Percentiles rank a stretch among this genome's conserved stretches.
These are phyloP conservation scores for Nyleta sp. DNA, from an alignment of 2,888 invertebrate species.

Conservation along the genomic window DNA sequence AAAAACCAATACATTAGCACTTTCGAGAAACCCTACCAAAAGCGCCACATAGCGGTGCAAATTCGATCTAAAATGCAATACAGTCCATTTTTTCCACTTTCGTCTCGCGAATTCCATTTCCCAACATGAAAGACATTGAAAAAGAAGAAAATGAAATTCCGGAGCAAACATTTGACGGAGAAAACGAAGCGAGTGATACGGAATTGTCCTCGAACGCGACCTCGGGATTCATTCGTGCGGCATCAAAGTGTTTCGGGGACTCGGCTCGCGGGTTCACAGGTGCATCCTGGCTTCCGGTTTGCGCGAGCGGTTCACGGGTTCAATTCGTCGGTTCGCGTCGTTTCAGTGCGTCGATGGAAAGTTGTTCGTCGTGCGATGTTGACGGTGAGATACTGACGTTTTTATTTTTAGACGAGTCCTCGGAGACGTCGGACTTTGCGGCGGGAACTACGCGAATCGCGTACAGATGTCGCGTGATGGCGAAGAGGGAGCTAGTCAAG, in stretches of 20 bases:
- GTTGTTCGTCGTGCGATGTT: slow-evolving; percentile 26
- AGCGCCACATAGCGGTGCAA: not conserved
- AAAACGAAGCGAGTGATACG: not conserved
- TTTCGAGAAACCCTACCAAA: no score
- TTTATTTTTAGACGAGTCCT: slow-evolving; percentile 55
- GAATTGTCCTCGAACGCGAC: slow-evolving; percentile 9
- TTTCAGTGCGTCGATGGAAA: not conserved
- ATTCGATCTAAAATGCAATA: not conserved
- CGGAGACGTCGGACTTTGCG: slow-evolving; percentile 16
- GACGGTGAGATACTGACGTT: slow-evolving; percentile 54
- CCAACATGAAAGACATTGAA: no score
- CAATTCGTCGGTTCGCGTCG: no score
- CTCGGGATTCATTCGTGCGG: slow-evolving; percentile 47
- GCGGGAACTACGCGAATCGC: slow-evolving; percentile 3
- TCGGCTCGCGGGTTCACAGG: slow-evolving; percentile 15
- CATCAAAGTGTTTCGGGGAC: slow-evolving; percentile 6
- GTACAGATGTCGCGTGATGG: slow-evolving; percentile 35
- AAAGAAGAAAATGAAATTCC: not conserved
- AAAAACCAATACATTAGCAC: no score
- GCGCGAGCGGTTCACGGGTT: not conserved
- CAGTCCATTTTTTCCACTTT: not conserved
- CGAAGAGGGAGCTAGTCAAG: no score
- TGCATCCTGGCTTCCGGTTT: slow-evolving; percentile 7
- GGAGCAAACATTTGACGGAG: not conserved
- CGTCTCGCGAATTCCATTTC: no score